phyloP scores from a whole-genome alignment of 1,140 invertebrate species.

The Teleopsis dalmanni region DNA sequence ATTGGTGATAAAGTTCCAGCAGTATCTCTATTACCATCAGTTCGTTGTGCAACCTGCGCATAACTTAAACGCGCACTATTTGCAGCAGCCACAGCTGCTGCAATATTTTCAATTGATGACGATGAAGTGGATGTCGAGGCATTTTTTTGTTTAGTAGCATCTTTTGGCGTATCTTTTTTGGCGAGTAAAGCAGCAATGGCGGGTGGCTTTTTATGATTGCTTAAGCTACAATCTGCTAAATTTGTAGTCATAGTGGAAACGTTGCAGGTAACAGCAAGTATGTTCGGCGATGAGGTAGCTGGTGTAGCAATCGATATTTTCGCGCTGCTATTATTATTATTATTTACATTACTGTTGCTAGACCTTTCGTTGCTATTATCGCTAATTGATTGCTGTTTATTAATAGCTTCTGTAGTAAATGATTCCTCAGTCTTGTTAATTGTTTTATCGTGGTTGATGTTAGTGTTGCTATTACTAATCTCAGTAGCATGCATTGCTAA shows the following conservation, averaged over 20 bases:
- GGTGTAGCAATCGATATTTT: background rate
- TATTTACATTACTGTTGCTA: background rate
- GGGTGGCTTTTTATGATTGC: conserved; percentile 34
- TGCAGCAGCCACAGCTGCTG: conserved; percentile 3
- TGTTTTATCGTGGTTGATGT: conserved; percentile 19
- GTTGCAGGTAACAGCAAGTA: conserved; percentile 20
- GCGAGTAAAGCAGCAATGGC: conserved; percentile 26
- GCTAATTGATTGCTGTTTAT: conserved; percentile 13
- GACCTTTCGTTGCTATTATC: background rate
- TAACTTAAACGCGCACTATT: conserved; percentile 64
- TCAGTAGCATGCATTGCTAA: background rate
- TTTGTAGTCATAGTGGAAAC: conserved; percentile 25
- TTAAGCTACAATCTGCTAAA: conserved; percentile 29
- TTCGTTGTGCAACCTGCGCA: conserved; percentile 70
- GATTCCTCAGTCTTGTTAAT: conserved; percentile 41
- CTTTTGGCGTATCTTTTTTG: conserved; percentile 35
- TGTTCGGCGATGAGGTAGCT: background rate
- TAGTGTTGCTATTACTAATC: background rate
- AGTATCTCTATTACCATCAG: background rate
- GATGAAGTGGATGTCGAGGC: conserved; percentile 35
- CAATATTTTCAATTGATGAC: conserved; percentile 41
- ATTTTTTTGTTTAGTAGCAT: conserved; percentile 32
- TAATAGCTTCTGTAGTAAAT: conserved; percentile 19
- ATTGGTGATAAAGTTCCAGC: conserved; percentile 6
- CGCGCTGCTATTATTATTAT: background rate